phyloP scores from a whole-genome alignment of 1,140 invertebrate genomes.

The Sarcophaga peregrina region DNA sequence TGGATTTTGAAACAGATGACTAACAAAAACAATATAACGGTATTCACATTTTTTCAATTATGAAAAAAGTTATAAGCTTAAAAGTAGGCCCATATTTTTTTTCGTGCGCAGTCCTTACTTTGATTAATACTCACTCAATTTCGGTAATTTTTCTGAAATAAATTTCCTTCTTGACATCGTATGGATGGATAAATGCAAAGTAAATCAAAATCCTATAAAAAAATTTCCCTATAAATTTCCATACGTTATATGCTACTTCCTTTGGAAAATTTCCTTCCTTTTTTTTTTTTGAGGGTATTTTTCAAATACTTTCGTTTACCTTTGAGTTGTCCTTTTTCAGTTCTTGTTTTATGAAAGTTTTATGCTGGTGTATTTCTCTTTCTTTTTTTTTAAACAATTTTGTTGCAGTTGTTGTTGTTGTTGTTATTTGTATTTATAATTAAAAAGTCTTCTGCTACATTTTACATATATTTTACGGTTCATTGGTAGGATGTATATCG shows the following conservation, averaged over 20 bases:
- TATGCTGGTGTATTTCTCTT: neutral
- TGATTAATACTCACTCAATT: too few species aligned
- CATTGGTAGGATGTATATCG: neutral
- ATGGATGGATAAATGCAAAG: too few species aligned
- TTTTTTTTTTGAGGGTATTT: neutral
- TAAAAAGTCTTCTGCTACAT: slow-evolving; percentile 12
- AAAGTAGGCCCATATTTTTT: too few species aligned
- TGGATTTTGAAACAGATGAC: too few species aligned
- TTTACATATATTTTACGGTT: neutral
- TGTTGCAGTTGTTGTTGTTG: neutral
- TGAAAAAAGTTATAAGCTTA: too few species aligned
- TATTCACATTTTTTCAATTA: too few species aligned
- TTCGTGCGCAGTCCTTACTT: too few species aligned
- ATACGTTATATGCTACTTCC: neutral
- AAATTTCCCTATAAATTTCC: too few species aligned
- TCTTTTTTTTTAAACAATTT: neutral
- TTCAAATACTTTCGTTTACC: neutral
- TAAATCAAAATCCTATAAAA: too few species aligned
- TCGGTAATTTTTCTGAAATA: too few species aligned
- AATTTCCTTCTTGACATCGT: too few species aligned
- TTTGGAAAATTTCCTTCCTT: neutral
- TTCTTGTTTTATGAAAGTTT: neutral
- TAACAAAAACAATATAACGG: too few species aligned
- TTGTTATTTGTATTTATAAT: neutral
- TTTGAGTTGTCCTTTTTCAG: neutral